phyloP scores from a whole-genome alignment of 2,888 invertebrate species.

The Anthophora plumipes region DNA sequence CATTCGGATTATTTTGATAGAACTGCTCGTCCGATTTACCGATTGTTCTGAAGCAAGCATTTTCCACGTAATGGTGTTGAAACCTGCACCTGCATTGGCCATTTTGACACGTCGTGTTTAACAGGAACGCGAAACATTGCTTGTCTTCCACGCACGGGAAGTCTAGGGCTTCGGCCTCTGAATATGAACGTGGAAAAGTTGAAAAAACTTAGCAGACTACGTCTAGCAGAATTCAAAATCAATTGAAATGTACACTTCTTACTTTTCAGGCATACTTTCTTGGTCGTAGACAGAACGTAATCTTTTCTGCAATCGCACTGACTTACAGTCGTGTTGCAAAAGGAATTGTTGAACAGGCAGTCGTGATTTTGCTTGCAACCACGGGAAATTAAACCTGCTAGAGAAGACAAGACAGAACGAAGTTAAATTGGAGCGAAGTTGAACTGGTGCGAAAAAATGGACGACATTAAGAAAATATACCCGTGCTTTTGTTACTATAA shows the following conservation, averaged over 20 bases:
- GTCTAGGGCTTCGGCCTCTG: constrained; percentile 41
- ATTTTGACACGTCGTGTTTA: constrained; percentile 66
- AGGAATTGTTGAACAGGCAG: constrained; percentile 56
- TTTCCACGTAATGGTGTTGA: constrained; percentile 63
- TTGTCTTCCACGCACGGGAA: constrained; percentile 63
- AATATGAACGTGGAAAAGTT: neutral
- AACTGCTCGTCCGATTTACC: constrained; percentile 49
- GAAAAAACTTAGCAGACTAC: neutral
- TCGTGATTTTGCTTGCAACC: constrained; percentile 64
- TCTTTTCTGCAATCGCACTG: constrained; percentile 68
- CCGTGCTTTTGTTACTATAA: constrained; percentile 18
- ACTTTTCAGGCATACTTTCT: constrained; percentile 69
- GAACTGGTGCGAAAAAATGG: neutral
- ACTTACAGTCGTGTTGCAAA: constrained; percentile 68
- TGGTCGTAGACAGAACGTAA: constrained; percentile 56
- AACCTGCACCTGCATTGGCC: constrained; percentile 72
- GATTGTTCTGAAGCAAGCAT: constrained; percentile 61
- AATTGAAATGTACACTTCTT: neutral
- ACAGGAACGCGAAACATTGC: constrained; percentile 64
- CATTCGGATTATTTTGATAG: neutral
- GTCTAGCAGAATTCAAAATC: neutral
- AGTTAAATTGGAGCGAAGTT: neutral
- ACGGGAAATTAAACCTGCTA: constrained; percentile 42
- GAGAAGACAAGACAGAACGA: neutral
- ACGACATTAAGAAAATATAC: too few relatives aligned